These are phyloP conservation scores for Nasonia longicornis DNA, from an alignment of 1,140 invertebrate species.

Conservation along the genomic window DNA sequence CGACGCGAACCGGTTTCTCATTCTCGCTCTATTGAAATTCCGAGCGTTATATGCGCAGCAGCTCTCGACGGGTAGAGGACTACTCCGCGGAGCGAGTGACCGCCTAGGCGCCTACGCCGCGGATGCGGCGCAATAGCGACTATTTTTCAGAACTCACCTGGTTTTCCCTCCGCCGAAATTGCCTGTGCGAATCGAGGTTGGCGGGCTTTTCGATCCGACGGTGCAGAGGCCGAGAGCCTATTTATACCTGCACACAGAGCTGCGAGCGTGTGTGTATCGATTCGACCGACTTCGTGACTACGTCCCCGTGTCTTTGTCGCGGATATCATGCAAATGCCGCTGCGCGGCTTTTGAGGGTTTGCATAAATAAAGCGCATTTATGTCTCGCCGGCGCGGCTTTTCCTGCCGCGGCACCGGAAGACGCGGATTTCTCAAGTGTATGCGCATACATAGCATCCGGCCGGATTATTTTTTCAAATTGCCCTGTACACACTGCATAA, in stretches of 20 bases:
- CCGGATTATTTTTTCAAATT: not conserved
- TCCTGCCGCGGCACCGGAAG: constrained; percentile 25
- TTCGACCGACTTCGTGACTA: constrained; percentile 38
- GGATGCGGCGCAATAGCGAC: not conserved
- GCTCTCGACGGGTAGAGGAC: not conserved
- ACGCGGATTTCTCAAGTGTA: constrained; percentile 20
- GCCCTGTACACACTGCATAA: not conserved
- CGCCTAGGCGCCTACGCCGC: not conserved
- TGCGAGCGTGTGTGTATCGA: constrained; percentile 19
- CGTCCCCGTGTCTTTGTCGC: not conserved
- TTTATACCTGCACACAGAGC: not conserved
- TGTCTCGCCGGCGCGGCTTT: constrained; percentile 5
- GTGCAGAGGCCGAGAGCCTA: not conserved
- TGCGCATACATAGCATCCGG: not conserved
- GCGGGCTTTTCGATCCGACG: not conserved
- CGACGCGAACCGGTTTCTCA: constrained; percentile 52
- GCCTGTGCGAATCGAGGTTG: not conserved
- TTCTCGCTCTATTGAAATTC: constrained; percentile 58
- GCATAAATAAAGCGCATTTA: constrained; percentile 40
- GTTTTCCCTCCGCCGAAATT: too few species aligned
- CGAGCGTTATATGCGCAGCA: constrained; percentile 25
- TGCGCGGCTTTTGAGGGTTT: constrained; percentile 14
- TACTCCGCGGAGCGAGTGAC: not conserved
- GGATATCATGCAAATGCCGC: constrained; percentile 33
- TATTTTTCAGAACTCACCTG: too few species aligned